Conservation (phyloP, 2,113 vertebrate species). For the Illadopsis cleaveri region DNA sequence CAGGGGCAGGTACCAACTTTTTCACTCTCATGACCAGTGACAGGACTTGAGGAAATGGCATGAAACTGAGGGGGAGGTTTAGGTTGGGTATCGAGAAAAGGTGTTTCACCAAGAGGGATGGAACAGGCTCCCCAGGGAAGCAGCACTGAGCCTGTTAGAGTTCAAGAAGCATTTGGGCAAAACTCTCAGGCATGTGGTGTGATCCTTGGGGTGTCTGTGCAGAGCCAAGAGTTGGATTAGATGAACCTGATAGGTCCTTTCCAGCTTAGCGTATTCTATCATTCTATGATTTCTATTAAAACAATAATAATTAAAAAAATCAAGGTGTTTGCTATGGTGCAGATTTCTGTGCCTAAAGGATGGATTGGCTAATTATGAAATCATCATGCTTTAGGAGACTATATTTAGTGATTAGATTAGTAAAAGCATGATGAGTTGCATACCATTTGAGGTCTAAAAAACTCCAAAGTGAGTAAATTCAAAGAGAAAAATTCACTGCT, state of each 20-base stretch:
- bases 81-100: neutral
- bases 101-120: neutral
- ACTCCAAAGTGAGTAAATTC: neutral
- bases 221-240: neutral
- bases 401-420: neutral
- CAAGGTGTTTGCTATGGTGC: neutral
- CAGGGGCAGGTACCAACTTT: neutral
- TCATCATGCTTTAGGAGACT: neutral
- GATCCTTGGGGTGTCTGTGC: neutral
- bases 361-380: neutral
- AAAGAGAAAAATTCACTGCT: neutral
- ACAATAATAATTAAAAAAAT: neutral
- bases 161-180: neutral
- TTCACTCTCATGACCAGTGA: neutral
- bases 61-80: fast-evolving
- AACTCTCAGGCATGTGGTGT: neutral
- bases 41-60: fast-evolving
- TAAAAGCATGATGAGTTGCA: neutral
- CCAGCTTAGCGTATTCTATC: neutral
- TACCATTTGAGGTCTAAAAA: neutral
- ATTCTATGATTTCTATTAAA: neutral
- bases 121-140: neutral
- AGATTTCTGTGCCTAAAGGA: neutral
- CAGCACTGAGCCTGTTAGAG: neutral
- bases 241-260: neutral